Evolutionary conservation across 53 echinoderm and acorn worm genomes (phyloP), one percentile per base, ranked within the genome.

Genomic region (Holothuria leucospilota): DNA sequence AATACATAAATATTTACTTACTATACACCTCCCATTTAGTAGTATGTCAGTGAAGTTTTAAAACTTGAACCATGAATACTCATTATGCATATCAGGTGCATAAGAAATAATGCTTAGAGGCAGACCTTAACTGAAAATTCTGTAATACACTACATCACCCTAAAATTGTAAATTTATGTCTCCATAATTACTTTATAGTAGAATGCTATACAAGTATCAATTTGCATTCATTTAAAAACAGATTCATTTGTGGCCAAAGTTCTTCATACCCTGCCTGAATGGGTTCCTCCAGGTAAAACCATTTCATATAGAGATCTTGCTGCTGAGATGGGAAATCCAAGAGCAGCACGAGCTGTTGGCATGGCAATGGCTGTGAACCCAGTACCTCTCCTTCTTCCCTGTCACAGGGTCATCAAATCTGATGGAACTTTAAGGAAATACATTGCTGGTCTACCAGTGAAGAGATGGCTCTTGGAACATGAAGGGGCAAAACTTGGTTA

Each of bases 281-380:
- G 93, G 41, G 91, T 95, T 21, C 91, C 90, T 15, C 83, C 85
- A 39, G 97, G 97, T 6, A 60, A 91, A 68, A 96, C 97, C 2
- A 90, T 94, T 68, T 77, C 93, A 18, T 96, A 95, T 62, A 93
- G 89, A 20, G 71, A 93, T 62, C 91, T 96, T 0, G 97, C 97
- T 53, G 90, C 87, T 15, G 82, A 93, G 90, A 81, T 84, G 18
- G 93, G 93, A 9, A 94, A 96, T 59, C 62, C 79, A 23, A 94
- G 91, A 56, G 97, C 93, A 8, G 86, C 93, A 13, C 84, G 94
- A 24, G 97, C 97, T 40, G 97, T 91, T 78, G 97, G 97, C 63
- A 89, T 93, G 74, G 97, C 97, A 62, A 96, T 96, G 97, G 78
- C 94, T 38, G 58, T 61, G 34, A 96, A 96, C 73, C 94, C 88